phyloP scores from a whole-genome alignment of 2,797 vertebrate species.

The Thamnophis elegans region DNA sequence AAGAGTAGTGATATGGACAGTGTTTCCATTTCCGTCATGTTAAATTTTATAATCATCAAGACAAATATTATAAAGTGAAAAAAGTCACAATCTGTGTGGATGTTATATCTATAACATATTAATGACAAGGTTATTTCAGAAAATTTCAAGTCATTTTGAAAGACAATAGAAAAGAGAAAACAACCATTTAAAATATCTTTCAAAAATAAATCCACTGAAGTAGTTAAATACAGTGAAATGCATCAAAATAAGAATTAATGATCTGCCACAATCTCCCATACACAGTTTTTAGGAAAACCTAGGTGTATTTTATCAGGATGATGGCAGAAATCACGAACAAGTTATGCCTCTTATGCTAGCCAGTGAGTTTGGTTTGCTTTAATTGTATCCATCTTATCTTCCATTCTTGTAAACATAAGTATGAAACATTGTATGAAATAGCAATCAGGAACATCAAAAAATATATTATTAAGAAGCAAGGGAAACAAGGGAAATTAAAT shows the following conservation, averaged over 20 bases:
- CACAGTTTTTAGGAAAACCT: not conserved
- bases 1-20: not conserved
- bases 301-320: not conserved
- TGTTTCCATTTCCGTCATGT: not conserved
- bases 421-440: not conserved
- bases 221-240: not conserved
- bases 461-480: not conserved
- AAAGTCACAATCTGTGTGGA: not conserved
- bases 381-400: not conserved
- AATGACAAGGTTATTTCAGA: not conserved
- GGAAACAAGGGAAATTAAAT: not conserved
- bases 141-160: not conserved
- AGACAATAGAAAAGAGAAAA: not conserved
- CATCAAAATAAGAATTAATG: not conserved
- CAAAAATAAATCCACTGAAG: not conserved
- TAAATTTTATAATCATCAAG: constrained; percentile 20
- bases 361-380: not conserved
- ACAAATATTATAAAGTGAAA: not conserved
- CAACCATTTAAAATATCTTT: not conserved
- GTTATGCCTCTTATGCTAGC: too few species aligned
- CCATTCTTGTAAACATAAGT: not conserved
- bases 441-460: not conserved
- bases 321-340: not conserved
- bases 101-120: not conserved
- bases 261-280: not conserved